Evolutionary conservation across 2,113 vertebrate genomes (phyloP).

Genomic region (Indicator indicator): DNA sequence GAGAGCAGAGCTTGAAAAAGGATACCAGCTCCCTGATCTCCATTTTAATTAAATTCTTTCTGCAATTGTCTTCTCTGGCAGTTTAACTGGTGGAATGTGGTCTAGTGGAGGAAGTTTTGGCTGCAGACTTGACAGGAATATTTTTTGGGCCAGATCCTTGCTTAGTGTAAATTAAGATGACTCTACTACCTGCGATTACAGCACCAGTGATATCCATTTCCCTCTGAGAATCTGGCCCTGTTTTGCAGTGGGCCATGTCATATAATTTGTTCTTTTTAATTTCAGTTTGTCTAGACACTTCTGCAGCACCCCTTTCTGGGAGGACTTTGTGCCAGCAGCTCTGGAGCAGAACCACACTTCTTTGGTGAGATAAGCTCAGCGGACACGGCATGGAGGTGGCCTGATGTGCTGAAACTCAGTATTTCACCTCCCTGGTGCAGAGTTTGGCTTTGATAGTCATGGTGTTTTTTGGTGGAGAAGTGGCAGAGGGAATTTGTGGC

Average conservation of each 20-base stretch:
- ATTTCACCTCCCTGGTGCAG: not conserved
- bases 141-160: conserved; percentile 50
- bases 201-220: not conserved
- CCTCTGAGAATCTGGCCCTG: conserved; percentile 19
- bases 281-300: conserved; percentile 60
- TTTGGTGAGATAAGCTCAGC: not conserved
- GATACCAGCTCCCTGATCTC: conserved; percentile 11
- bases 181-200: not conserved
- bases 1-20: conserved; percentile 30
- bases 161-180: conserved; percentile 18
- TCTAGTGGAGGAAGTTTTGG: conserved; percentile 43
- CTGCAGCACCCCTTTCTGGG: conserved; percentile 1
- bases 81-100: conserved; percentile 36
- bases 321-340: not conserved
- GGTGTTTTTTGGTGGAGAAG: not conserved
- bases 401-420: not conserved
- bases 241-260: conserved; percentile 42
- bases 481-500: not conserved
- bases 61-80: conserved; percentile 45
- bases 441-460: not conserved
- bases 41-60: conserved; percentile 62
- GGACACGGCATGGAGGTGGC: not conserved
- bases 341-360: not conserved
- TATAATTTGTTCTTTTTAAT: conserved; percentile 52
- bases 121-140: conserved; percentile 21